Base-by-base conservation (phyloP, 1,140 invertebrate genomes). In the Drosophila bocqueti region DNA sequence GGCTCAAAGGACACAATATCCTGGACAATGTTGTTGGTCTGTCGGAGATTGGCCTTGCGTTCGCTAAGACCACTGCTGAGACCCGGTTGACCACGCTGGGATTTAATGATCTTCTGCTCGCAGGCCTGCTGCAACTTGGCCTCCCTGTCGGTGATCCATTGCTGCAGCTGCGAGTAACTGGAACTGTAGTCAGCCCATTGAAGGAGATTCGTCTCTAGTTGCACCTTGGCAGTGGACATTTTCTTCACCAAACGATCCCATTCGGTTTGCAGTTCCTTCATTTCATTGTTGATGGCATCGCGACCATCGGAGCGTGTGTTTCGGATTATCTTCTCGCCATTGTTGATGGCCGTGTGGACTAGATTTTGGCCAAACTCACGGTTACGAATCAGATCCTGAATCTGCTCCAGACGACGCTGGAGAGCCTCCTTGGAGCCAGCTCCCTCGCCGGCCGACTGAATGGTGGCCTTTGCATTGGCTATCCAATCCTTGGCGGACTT, bases 111-210 rank as follows among this genome's bases (percentile, higher is more conserved):
- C 93, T 97, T 97, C 77, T 96, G 96, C 89, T 97, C 97, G 91
- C 96, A 97, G 13, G 98, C 97, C 94, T 98, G 96, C 94, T 98
- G 97, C n/a, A 99, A 93, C 94, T 98, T 98, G 1, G 97, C 96
- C 93, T 99, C 98, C 76, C 98, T 95, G 82, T 99, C 98, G 42
- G 95, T 96, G n/a, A 99, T 97, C 98, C 98, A 99, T 94, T 98
- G 97, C 91, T 98, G 96, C 7, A 99, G 93, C 85, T 98, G 97
- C 15, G 96, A 96, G 80, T 98, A 98, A 18, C 97, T 97, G 24
- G 97, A 97, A 90, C 96, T 98, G 91, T 98, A 98, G 92, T 98
- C 98, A n/a, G 97, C 97, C 97, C 97, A 98, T 95, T 98, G 97
- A 2, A 99, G 93, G 10, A 99, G 94, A 89, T 96, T 97, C 0